These are phyloP conservation scores for Aythya baeri DNA, from an alignment of 2,113 vertebrate genomes.

Conservation along the genomic window DNA sequence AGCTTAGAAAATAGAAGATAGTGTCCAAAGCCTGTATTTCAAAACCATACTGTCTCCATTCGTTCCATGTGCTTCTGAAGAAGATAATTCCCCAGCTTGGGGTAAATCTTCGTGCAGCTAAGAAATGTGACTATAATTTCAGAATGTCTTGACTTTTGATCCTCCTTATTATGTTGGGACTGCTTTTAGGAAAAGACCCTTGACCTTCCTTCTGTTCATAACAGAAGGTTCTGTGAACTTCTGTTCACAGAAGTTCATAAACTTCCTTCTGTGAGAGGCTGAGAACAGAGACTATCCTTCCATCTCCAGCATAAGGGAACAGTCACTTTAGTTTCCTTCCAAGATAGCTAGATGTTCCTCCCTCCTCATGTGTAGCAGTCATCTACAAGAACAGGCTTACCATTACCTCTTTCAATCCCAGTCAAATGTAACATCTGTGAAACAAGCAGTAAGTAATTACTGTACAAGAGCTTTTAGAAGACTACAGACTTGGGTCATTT, in stretches of 20 bases:
- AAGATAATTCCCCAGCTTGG: rapidly evolving
- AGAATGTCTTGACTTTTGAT: neutral
- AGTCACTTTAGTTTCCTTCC: neutral
- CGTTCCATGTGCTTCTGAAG: neutral
- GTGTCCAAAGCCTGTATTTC: neutral
- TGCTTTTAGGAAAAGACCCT: neutral
- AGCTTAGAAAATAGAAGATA: neutral
- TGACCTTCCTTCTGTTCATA: neutral
- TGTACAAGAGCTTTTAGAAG: neutral
- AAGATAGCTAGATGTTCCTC: neutral
- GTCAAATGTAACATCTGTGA: neutral
- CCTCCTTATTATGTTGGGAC: neutral
- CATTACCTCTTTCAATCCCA: neutral
- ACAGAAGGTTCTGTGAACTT: too few species aligned
- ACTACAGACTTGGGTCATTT: neutral
- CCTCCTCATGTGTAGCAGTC: neutral
- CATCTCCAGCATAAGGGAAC: neutral
- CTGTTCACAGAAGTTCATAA: neutral
- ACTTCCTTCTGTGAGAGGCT: neutral
- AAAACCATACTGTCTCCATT: neutral
- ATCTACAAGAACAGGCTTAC: neutral
- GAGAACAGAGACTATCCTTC: neutral
- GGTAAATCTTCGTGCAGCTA: neutral
- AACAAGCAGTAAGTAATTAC: neutral
- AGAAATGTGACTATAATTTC: neutral